These are phyloP conservation scores for Autographa gamma DNA, from an alignment of 2,888 invertebrate species.

Conservation along the genomic window DNA sequence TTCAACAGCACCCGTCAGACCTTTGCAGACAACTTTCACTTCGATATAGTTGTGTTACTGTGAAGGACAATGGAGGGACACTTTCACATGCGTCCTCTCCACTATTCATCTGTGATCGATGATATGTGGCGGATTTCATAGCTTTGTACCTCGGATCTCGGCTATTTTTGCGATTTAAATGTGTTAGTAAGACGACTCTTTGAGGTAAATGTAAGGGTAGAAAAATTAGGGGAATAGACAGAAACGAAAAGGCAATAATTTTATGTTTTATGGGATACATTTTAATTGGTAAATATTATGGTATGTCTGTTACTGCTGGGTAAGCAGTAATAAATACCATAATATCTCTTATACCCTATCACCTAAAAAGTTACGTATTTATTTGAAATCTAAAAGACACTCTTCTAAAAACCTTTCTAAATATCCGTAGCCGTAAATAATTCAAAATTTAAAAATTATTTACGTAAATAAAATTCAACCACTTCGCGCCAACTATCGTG, in stretches of 20 bases:
- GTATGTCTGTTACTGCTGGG: too few species aligned
- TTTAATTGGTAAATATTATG: too few species aligned
- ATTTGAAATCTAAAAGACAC: too few species aligned
- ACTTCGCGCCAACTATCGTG: background rate
- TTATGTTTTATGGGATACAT: too few species aligned
- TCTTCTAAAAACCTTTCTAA: too few species aligned
- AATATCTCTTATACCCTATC: too few species aligned
- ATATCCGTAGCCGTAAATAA: background rate
- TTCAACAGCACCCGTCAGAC: constrained; percentile 56
- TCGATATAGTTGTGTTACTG: constrained; percentile 78
- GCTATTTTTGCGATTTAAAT: background rate
- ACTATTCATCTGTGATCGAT: constrained; percentile 69
- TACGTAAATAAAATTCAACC: constrained; percentile 9
- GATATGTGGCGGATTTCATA: constrained; percentile 29
- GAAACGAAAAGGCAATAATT: too few species aligned
- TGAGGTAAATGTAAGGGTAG: too few species aligned
- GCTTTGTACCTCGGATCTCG: background rate
- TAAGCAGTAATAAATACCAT: too few species aligned
- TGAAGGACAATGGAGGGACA: constrained; percentile 78
- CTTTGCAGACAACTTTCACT: constrained; percentile 79
- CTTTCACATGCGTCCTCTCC: constrained; percentile 77
- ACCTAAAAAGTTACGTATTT: too few species aligned
- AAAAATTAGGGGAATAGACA: too few species aligned
- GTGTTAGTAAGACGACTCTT: background rate
- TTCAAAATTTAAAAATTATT: background rate